phyloP scores from a whole-genome alignment of 2,113 vertebrate species.

The Symphodus melops region DNA sequence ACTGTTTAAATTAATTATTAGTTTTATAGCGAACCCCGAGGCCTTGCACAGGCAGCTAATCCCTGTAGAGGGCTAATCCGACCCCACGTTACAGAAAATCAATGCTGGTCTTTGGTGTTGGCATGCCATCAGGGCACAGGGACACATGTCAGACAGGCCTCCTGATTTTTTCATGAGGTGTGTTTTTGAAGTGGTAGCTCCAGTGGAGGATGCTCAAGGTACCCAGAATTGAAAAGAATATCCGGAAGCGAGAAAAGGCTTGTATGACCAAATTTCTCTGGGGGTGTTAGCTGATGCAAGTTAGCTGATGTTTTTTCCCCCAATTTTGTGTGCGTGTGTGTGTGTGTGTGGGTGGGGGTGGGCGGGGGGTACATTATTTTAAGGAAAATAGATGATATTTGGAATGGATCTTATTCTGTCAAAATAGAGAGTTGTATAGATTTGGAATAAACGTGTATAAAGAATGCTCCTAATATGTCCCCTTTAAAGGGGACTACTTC shows the following conservation, averaged over 20 bases:
- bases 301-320: too few species aligned
- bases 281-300: slow-evolving; percentile 64
- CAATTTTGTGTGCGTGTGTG: too few species aligned
- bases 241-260: slow-evolving; percentile 72
- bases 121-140: slow-evolving; percentile 85
- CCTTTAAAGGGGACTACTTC: too few species aligned
- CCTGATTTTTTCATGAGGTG: slow-evolving; percentile 84
- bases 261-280: slow-evolving; percentile 69
- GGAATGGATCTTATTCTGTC: not conserved
- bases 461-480: too few species aligned
- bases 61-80: slow-evolving; percentile 88
- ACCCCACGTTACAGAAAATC: slow-evolving; percentile 89
- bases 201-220: slow-evolving; percentile 80
- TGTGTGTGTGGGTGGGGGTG: too few species aligned
- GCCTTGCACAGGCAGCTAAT: slow-evolving; percentile 87
- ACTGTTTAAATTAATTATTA: slow-evolving; percentile 92
- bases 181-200: slow-evolving; percentile 83
- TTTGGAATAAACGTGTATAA: not conserved
- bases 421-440: slow-evolving; percentile 7
- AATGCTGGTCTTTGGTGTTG: slow-evolving; percentile 85
- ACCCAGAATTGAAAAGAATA: slow-evolving; percentile 84
- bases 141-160: slow-evolving; percentile 86
- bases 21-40: slow-evolving; percentile 87
- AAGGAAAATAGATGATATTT: slow-evolving; percentile 29
- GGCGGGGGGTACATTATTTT: slow-evolving; percentile 49